Conservation (phyloP, 2,888 invertebrate genomes). For the Lapara coniferarum region DNA sequence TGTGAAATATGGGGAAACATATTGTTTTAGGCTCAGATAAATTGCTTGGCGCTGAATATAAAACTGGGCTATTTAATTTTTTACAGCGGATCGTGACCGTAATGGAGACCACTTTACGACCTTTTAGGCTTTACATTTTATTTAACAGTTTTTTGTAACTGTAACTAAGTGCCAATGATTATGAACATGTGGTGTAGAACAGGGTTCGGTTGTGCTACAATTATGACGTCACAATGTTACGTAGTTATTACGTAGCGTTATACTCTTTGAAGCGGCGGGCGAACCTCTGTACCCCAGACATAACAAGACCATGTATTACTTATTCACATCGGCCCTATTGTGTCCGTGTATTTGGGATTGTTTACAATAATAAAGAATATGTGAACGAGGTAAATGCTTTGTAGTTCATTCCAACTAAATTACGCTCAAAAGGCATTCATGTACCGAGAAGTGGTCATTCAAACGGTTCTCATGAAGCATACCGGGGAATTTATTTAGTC, state of each 20-base stretch:
- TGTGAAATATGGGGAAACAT: neutral
- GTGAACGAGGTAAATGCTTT: neutral
- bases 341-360: neutral
- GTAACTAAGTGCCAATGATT: slow-evolving; percentile 1
- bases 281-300: neutral
- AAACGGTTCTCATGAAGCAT: neutral
- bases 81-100: neutral
- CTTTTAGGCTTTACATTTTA: neutral
- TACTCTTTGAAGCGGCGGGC: too few relatives aligned
- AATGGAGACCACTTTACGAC: slow-evolving; percentile 13
- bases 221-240: slow-evolving; percentile 1
- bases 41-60: slow-evolving; percentile 9
- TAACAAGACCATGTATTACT: neutral
- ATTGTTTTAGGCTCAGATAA: neutral
- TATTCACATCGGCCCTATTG: neutral
- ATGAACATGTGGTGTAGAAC: neutral
- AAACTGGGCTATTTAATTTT: slow-evolving; percentile 12
- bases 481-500: neutral
- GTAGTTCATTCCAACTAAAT: neutral
- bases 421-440: too few relatives aligned
- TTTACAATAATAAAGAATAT: neutral
- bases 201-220: neutral
- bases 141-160: slow-evolving; percentile 13
- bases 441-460: neutral
- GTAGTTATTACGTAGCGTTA: too few relatives aligned